Evolutionary conservation across 2,888 invertebrate genomes (phyloP).

Genomic region (Baronia brevicornis): DNA sequence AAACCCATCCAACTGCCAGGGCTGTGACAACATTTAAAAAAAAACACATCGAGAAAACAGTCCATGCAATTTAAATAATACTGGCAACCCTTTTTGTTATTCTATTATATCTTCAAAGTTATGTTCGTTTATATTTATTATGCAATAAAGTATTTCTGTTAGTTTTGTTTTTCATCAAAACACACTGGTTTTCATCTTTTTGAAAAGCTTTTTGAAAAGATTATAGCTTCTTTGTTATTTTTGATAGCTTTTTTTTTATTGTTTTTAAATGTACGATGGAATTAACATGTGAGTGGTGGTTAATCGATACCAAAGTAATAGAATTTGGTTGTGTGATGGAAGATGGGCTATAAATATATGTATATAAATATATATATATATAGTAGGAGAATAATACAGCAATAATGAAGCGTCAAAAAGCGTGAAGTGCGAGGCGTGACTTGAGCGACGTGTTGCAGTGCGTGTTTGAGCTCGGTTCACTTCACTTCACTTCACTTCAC

Average conservation of each 20-base stretch:
- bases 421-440: constrained; percentile 41
- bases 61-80: constrained; percentile 3
- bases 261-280: too few species aligned
- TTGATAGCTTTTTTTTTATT: too few species aligned
- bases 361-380: constrained; percentile 43
- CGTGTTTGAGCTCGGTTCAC: too few species aligned
- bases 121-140: neutral
- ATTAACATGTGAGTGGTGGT: too few species aligned
- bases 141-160: neutral
- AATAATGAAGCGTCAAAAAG: constrained; percentile 43
- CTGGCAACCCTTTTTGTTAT: constrained; percentile 1
- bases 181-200: constrained; percentile 3
- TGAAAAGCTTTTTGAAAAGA: too few species aligned
- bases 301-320: constrained; percentile 39
- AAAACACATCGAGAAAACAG: neutral
- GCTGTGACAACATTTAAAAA: too few species aligned
- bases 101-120: constrained; percentile 4
- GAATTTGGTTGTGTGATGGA: constrained; percentile 36
- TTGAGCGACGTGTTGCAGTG: constrained; percentile 25
- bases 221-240: too few species aligned
- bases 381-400: constrained; percentile 27
- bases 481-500: too few species aligned
- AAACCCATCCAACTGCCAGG: too few species aligned
- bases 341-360: constrained; percentile 22
- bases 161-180: constrained; percentile 3